phyloP scores from a whole-genome alignment of 2,113 vertebrate species.

The Brienomyrus brachyistius region DNA sequence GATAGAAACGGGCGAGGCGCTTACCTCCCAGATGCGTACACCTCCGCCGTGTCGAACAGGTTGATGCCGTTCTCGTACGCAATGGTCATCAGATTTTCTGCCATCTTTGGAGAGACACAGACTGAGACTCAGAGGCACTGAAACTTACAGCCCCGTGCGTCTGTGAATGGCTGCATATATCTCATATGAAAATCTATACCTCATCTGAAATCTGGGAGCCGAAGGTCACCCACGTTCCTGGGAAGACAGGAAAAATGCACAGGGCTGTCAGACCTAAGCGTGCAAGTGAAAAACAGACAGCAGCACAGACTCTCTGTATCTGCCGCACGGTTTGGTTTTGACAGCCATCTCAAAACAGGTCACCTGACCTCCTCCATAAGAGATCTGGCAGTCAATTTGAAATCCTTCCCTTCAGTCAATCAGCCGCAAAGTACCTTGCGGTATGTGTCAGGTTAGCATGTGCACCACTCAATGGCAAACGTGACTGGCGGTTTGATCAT shows the following conservation, averaged over 20 bases:
- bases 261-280: not conserved
- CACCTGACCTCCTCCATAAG: not conserved
- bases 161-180: not conserved
- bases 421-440: not conserved
- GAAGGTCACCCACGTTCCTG: slow-evolving; percentile 89
- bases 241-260: slow-evolving; percentile 7
- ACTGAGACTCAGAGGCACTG: not conserved
- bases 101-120: slow-evolving; percentile 43
- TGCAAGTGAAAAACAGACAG: not conserved
- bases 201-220: slow-evolving; percentile 88
- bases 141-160: not conserved
- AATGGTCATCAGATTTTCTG: slow-evolving; percentile 56
- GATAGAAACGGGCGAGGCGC: not conserved
- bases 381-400: not conserved
- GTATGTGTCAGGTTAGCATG: not conserved
- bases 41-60: slow-evolving; percentile 38
- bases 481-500: not conserved
- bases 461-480: not conserved
- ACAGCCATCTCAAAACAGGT: not conserved
- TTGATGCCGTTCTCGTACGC: slow-evolving; percentile 61
- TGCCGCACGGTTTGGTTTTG: not conserved
- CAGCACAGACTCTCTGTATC: not conserved
- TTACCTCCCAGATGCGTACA: slow-evolving; percentile 53
- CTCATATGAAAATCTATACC: too few relatives aligned
- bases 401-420: not conserved